These are phyloP conservation scores for Drosophila repletoides DNA, from an alignment of 1,140 invertebrate species.

Conservation along the genomic window DNA sequence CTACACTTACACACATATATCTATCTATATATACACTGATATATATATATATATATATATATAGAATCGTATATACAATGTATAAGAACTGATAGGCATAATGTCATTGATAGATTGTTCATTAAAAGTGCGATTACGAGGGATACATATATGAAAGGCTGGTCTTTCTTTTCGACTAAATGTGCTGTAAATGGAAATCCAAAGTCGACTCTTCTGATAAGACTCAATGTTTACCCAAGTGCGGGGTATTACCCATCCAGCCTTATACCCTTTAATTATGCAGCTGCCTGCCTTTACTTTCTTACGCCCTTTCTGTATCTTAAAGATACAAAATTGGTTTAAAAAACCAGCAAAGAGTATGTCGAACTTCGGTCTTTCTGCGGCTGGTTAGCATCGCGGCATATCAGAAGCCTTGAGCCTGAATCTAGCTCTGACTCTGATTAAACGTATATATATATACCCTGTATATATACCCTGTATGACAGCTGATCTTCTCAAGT, in stretches of 20 bases:
- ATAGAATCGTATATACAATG: background rate
- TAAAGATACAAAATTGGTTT: slow-evolving; percentile 27
- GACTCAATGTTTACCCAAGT: slow-evolving; percentile 56
- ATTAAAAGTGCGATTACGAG: slow-evolving; percentile 28
- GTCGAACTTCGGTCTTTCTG: too few relatives aligned
- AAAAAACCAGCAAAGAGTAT: background rate
- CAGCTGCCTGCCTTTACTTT: slow-evolving; percentile 26
- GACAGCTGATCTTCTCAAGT: slow-evolving; percentile 78
- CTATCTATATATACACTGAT: too few relatives aligned
- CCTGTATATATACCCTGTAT: slow-evolving; percentile 6
- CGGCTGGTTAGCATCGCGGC: too few relatives aligned
- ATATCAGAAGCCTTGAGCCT: slow-evolving; percentile 65
- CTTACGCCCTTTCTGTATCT: too few relatives aligned
- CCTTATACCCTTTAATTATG: background rate
- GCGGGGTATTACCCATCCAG: background rate
- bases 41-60: background rate
- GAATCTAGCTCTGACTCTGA: slow-evolving; percentile 39
- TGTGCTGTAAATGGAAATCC: slow-evolving; percentile 57
- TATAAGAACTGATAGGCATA: slow-evolving; percentile 8
- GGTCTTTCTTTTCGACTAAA: slow-evolving; percentile 44
- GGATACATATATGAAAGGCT: slow-evolving; percentile 57
- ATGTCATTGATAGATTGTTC: slow-evolving; percentile 40
- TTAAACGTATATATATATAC: slow-evolving; percentile 9
- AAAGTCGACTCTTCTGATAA: slow-evolving; percentile 68
- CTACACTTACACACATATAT: background rate